Evolutionary conservation across 2,888 invertebrate genomes (phyloP).

Genomic region (Syrphus vitripennis): DNA sequence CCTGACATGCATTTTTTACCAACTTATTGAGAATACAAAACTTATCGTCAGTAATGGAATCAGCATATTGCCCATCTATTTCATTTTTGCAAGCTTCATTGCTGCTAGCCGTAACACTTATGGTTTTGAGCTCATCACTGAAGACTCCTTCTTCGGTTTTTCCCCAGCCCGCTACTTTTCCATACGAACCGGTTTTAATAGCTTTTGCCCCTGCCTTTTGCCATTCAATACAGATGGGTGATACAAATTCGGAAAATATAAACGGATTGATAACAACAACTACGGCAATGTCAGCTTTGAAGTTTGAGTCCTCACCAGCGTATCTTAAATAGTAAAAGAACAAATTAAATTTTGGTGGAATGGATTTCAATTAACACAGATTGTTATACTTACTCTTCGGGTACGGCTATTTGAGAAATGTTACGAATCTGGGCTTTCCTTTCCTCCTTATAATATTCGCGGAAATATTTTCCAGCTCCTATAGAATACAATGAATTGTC

Average conservation of each 20-base stretch:
- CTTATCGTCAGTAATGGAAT: constrained; percentile 75
- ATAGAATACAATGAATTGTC: constrained; percentile 48
- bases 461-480: constrained; percentile 69
- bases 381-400: neutral
- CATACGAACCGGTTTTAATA: constrained; percentile 20
- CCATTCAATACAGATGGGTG: constrained; percentile 78
- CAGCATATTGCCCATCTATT: constrained; percentile 53
- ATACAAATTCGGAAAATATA: constrained; percentile 75
- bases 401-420: constrained; percentile 15
- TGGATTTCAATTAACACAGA: too few relatives aligned
- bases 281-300: constrained; percentile 77
- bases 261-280: constrained; percentile 75
- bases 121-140: constrained; percentile 61
- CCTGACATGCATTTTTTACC: constrained; percentile 72
- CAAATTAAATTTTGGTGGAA: too few relatives aligned
- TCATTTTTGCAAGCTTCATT: constrained; percentile 65
- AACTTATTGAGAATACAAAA: constrained; percentile 75
- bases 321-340: constrained; percentile 38
- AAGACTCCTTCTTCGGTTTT: constrained; percentile 8
- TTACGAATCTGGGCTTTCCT: neutral
- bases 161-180: constrained; percentile 73
- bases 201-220: constrained; percentile 36
- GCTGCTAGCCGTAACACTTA: constrained; percentile 63
- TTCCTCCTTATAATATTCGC: constrained; percentile 32
- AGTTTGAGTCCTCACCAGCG: constrained; percentile 72